Conservation (phyloP, 2,888 invertebrate species). For the Platerodrilus igneus region DNA sequence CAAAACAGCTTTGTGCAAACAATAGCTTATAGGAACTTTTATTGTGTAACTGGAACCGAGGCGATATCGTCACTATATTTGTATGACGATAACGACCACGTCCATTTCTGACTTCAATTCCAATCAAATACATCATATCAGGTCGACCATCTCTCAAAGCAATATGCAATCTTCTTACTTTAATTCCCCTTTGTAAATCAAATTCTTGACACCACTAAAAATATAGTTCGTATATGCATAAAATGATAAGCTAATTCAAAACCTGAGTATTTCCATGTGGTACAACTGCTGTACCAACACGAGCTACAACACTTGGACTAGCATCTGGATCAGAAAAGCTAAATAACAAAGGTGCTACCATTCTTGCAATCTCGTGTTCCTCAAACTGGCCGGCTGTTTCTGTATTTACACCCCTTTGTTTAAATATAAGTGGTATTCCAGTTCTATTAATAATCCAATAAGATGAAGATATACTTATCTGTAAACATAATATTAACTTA, state of each 20-base stretch:
- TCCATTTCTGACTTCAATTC: slow-evolving; percentile 83
- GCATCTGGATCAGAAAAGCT: slow-evolving; percentile 89
- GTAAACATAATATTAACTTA: slow-evolving; percentile 18
- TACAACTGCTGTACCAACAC: slow-evolving; percentile 65
- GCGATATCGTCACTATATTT: slow-evolving; percentile 87
- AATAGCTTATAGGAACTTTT: slow-evolving; percentile 72
- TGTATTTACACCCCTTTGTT: slow-evolving; percentile 75
- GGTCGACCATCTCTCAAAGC: slow-evolving; percentile 58
- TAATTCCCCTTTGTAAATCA: slow-evolving; percentile 58
- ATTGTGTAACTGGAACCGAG: slow-evolving; percentile 91
- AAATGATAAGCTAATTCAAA: slow-evolving; percentile 21
- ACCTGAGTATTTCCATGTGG: slow-evolving; percentile 55
- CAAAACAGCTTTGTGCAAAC: slow-evolving; percentile 84
- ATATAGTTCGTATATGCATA: not conserved
- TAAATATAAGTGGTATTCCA: slow-evolving; percentile 90
- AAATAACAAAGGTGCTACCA: slow-evolving; percentile 89
- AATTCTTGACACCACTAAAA: slow-evolving; percentile 81
- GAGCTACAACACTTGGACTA: slow-evolving; percentile 67
- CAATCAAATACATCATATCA: slow-evolving; percentile 76
- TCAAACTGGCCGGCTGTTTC: slow-evolving; percentile 87
- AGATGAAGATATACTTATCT: slow-evolving; percentile 75
- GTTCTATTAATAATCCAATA: slow-evolving; percentile 97
- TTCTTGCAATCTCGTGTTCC: slow-evolving; percentile 91
- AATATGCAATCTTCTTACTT: slow-evolving; percentile 54
- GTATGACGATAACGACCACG: slow-evolving; percentile 86